phyloP scores from a whole-genome alignment of 2,113 vertebrate genomes.

The Dendrocopos noguchii region DNA sequence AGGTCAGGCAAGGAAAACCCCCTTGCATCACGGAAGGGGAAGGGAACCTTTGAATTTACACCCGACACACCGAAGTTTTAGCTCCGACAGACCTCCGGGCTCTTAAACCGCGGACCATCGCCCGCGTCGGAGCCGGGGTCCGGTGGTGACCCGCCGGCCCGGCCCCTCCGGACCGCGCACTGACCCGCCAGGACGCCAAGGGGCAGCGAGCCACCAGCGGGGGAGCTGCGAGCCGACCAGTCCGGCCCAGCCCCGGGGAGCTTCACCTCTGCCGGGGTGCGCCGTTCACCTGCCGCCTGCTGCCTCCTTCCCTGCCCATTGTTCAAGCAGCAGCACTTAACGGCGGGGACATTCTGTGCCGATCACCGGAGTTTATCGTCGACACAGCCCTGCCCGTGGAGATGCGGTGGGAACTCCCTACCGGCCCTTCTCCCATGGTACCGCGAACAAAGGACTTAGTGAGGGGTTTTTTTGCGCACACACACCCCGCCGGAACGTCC shows the following conservation, averaged over 20 bases:
- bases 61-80: background rate
- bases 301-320: background rate
- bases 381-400: conserved; percentile 10
- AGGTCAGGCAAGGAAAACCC: background rate
- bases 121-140: too few species aligned
- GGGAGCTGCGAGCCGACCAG: background rate
- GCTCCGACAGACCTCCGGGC: background rate
- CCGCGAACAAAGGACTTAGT: conserved; percentile 6
- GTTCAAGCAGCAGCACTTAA: background rate
- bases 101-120: too few species aligned
- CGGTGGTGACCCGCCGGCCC: background rate
- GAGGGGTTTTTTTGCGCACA: too few species aligned
- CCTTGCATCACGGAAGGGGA: background rate
- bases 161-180: background rate
- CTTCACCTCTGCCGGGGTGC: background rate
- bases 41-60: background rate
- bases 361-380: conserved; percentile 22
- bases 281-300: background rate
- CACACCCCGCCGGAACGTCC: conserved; percentile 1
- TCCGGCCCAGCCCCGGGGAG: background rate
- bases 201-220: background rate
- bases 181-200: too few species aligned
- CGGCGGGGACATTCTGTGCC: conserved; percentile 5
- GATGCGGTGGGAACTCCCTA: background rate
- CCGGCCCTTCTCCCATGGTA: background rate